Percentiles rank a stretch among this genome's conserved stretches.
Evolutionary conservation across 2,797 vertebrate species (phyloP).

Genomic region (Limosa lapponica): DNA sequence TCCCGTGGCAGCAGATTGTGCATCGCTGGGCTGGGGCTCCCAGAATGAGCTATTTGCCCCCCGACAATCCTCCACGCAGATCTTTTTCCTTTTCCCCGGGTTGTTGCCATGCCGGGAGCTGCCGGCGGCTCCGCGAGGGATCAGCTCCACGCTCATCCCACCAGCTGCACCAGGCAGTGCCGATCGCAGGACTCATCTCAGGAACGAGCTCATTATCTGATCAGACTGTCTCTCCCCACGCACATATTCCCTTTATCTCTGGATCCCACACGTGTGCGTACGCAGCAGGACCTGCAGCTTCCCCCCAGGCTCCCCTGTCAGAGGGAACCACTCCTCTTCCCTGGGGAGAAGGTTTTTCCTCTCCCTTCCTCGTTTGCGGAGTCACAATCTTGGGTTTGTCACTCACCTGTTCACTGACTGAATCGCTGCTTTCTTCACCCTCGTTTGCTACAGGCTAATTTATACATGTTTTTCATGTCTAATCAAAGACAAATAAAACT

Average conservation of each 20-base stretch:
- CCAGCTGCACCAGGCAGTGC: background rate
- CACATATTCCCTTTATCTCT: background rate
- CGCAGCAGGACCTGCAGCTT: background rate
- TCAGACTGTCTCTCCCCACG: background rate
- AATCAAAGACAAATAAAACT: constrained; percentile 35
- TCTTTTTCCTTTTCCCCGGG: background rate
- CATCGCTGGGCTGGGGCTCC: background rate
- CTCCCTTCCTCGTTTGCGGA: background rate
- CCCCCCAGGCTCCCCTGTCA: background rate
- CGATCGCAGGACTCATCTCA: background rate
- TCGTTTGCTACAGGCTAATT: background rate
- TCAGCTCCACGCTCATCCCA: background rate
- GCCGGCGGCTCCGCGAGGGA: background rate
- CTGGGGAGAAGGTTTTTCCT: background rate
- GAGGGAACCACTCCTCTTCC: background rate
- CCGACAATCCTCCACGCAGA: accelerated
- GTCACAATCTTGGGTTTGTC: background rate
- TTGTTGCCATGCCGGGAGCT: background rate
- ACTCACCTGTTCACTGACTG: background rate
- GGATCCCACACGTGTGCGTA: background rate
- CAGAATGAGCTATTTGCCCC: background rate
- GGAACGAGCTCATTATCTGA: background rate
- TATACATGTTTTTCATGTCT: constrained; percentile 34
- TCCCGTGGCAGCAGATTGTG: background rate
- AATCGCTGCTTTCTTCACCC: background rate